These are phyloP conservation scores for Triops longicaudatus DNA, from an alignment of 1,140 invertebrate genomes.

Conservation along the genomic window DNA sequence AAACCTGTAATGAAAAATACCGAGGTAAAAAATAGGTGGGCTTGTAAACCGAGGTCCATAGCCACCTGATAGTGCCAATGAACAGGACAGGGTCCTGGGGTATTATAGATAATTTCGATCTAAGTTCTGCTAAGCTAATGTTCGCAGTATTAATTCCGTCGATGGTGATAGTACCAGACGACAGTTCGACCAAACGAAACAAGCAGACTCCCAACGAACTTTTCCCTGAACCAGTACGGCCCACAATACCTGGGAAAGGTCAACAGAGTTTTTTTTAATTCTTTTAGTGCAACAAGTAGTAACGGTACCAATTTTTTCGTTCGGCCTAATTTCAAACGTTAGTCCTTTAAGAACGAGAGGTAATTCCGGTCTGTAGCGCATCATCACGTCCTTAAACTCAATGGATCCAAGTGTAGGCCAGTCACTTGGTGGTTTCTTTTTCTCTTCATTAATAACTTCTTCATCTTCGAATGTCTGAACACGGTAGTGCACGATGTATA, in stretches of 20 bases:
- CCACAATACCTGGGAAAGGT: constrained; percentile 48
- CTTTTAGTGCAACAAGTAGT: background rate
- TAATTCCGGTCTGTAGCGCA: constrained; percentile 45
- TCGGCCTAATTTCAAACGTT: constrained; percentile 46
- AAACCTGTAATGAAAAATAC: constrained; percentile 35
- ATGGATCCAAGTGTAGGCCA: constrained; percentile 51
- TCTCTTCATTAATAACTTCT: constrained; percentile 33
- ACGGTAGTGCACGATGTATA: too few species aligned
- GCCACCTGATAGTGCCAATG: constrained; percentile 45
- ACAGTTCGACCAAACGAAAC: constrained; percentile 45
- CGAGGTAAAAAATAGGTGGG: background rate
- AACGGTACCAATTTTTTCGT: constrained; percentile 47
- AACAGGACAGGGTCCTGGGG: constrained; percentile 64
- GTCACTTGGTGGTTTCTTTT: constrained; percentile 37
- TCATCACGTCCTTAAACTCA: constrained; percentile 45
- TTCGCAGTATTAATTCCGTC: constrained; percentile 43
- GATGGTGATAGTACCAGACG: constrained; percentile 41
- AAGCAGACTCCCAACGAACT: constrained; percentile 48
- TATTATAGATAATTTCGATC: constrained; percentile 52
- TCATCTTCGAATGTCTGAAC: constrained; percentile 33
- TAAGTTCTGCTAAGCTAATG: constrained; percentile 42
- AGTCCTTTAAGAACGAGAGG: constrained; percentile 46
- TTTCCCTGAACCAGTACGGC: constrained; percentile 55
- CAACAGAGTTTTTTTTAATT: too few species aligned
- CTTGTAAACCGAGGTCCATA: constrained; percentile 17